Evolutionary conservation across 2,888 invertebrate genomes (phyloP), one percentile per base, ranked within the genome.

Genomic region (Limnephilus marmoratus): DNA sequence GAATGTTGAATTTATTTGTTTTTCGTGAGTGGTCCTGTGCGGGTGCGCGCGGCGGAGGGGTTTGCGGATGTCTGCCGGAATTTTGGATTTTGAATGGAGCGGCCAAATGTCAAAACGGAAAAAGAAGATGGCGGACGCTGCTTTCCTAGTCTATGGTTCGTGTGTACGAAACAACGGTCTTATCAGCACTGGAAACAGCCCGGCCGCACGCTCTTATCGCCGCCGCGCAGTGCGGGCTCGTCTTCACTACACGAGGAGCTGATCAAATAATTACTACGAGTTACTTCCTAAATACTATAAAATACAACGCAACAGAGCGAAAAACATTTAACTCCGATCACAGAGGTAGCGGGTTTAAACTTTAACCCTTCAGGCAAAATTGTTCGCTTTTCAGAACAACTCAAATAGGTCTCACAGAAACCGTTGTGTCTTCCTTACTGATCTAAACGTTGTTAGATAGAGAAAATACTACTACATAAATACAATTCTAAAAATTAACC

Each of bases 121-220:
- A 87, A 45, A 31, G 31, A 87, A 34, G 53, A 37, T 31, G 80
- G 29, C 29, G 31, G 88, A 7, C 41, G 18, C 80, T 18, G 37
- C 80, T 34, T 86, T 53, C 53, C 53, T 87, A 31, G 37, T 89
- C 89, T 45, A 81, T 82, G 53, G 68, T 82, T 53, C 41, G 91
- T 53, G 87, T 45, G 37, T 12, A 81, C 92, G 82, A 90, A 86
- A 90, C 85, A 81, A 49, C 92, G 90, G 90, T 90, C 90, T 90
- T 90, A 92, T 92, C 90, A 90, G 90, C 85, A 92, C 92, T 92
- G 90, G 15, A 82, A 68, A 82, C 85, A 31, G 34, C 81, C 82
- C 82, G 90, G 87, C 81, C 81, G 81, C 49, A 81, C 13, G 82
- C 80, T 82, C 88, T 90, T 92, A 92, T 90, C 92, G 90, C 83